Evolutionary conservation across 2,113 vertebrate species (phyloP), one percentile per base, ranked within the genome.

Genomic region (Lethenteron reissneri): DNA sequence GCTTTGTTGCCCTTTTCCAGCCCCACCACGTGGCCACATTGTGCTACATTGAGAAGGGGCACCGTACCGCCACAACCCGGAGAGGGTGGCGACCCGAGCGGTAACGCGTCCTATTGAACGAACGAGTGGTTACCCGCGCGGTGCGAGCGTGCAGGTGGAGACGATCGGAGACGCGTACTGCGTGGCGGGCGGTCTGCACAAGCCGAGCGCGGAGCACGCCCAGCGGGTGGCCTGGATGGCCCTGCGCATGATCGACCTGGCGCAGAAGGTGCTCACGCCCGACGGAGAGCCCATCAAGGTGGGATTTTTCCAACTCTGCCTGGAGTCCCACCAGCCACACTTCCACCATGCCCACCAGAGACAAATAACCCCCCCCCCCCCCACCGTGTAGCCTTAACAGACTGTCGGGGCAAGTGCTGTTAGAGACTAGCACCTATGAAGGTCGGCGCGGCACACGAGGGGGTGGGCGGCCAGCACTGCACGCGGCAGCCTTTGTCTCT

Each of bases 121-220:
- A 41, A 41, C 41, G 41, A 41, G 41, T 75, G 41, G 41, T 56
- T 56, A 21, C 19, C 71, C n/a, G 78, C 75, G 78, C 2, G 80
- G 70, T 81, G 75, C 64, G 75, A 77, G 78, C 72, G 64, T 76
- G 70, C 84, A 99, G 94, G 95, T 99, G 74, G 94, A 99, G 80
- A 99, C 94, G 71, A 99, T 99, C 79, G 94, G 94, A 9, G 94
- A 99, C 70, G 94, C 94, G 0, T 99, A 99, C 83, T 99, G 94
- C 10, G 94, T 99, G 72, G 92, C 92, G 0, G 85, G 87, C 60
- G 94, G 94, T 57, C 89, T 99, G 70, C 94, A 95, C 73, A 85
- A 88, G 78, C 94, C 96, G 78, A 94, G 88, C 69, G 87, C 90
- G 74, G 88, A 88, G 76, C 94, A 99, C 1, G 90, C 94, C 4